Percentiles rank a stretch among this genome's conserved stretches.
Conservation (phyloP, 2,113 vertebrate genomes). For the Bostrychus sinensis region DNA sequence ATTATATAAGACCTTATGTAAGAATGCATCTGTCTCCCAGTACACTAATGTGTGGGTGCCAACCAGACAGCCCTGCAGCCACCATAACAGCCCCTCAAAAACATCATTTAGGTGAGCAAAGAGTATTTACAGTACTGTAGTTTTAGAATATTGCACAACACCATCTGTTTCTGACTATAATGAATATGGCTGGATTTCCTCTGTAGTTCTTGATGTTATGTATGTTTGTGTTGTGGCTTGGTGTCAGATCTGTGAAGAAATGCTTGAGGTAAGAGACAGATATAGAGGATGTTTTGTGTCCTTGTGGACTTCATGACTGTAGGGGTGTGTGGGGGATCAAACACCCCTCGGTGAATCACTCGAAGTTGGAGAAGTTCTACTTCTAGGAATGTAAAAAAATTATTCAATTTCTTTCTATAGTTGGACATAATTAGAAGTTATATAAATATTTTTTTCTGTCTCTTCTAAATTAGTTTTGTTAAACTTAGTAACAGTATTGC, state of each 20-base stretch:
- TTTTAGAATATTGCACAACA: slow-evolving; percentile 34
- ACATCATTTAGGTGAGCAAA: slow-evolving; percentile 46
- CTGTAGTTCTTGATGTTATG: slow-evolving; percentile 26
- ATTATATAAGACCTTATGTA: slow-evolving; percentile 82
- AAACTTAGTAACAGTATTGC: neutral
- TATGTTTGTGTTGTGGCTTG: slow-evolving; percentile 39
- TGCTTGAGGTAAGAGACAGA: slow-evolving; percentile 55
- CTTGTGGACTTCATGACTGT: slow-evolving; percentile 40
- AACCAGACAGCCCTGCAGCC: slow-evolving; percentile 64
- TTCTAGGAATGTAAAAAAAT: slow-evolving; percentile 27
- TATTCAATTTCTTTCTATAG: slow-evolving; percentile 8
- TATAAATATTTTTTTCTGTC: neutral
- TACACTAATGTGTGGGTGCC: slow-evolving; percentile 73
- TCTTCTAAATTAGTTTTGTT: neutral
- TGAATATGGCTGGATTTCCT: slow-evolving; percentile 37
- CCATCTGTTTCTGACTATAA: slow-evolving; percentile 61
- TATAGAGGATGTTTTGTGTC: slow-evolving; percentile 38
- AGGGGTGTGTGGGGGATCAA: slow-evolving; percentile 47
- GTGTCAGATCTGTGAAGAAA: slow-evolving; percentile 60
- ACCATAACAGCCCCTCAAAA: slow-evolving; percentile 60
- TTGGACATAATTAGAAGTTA: slow-evolving; percentile 12
- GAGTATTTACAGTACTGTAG: slow-evolving; percentile 34
- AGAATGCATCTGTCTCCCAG: slow-evolving; percentile 79
- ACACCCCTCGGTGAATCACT: slow-evolving; percentile 43
- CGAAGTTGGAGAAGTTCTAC: slow-evolving; percentile 44